phyloP scores from a whole-genome alignment of 2,113 vertebrate genomes.

The Cyprinodon variegatus region DNA sequence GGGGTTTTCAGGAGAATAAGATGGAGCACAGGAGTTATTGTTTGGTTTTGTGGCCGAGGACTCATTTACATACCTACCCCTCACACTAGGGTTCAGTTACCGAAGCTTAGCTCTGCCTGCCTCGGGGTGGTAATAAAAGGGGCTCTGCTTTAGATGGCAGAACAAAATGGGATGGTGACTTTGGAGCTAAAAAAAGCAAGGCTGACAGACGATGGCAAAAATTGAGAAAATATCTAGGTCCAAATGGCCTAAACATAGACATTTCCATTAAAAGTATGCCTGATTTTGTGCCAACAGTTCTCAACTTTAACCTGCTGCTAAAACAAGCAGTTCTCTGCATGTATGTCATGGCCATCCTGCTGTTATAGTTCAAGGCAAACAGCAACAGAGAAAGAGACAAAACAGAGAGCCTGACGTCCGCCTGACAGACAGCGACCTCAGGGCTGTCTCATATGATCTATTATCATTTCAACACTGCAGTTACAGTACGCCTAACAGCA shows the following conservation, averaged over 20 bases:
- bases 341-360: constrained; percentile 40
- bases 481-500: constrained; percentile 30
- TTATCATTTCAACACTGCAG: constrained; percentile 54
- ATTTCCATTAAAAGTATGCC: constrained; percentile 29
- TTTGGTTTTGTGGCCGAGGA: constrained; percentile 74
- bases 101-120: constrained; percentile 64
- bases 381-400: constrained; percentile 45
- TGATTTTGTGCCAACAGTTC: constrained; percentile 31
- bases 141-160: constrained; percentile 69
- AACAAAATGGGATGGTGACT: constrained; percentile 55
- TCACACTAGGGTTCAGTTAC: constrained; percentile 63
- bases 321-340: constrained; percentile 52
- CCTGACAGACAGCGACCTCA: constrained; percentile 61
- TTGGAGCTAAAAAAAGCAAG: constrained; percentile 14
- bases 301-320: constrained; percentile 12
- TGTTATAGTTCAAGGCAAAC: constrained; percentile 60
- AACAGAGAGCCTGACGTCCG: constrained; percentile 49
- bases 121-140: constrained; percentile 77
- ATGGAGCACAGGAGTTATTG: constrained; percentile 71
- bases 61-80: constrained; percentile 79
- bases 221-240: constrained; percentile 30
- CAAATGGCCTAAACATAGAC: constrained; percentile 36
- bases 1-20: constrained; percentile 61
- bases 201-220: constrained; percentile 30
- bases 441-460: constrained; percentile 64